These are phyloP conservation scores for Eremobia ochroleuca DNA, from an alignment of 2,888 invertebrate genomes.

Conservation along the genomic window DNA sequence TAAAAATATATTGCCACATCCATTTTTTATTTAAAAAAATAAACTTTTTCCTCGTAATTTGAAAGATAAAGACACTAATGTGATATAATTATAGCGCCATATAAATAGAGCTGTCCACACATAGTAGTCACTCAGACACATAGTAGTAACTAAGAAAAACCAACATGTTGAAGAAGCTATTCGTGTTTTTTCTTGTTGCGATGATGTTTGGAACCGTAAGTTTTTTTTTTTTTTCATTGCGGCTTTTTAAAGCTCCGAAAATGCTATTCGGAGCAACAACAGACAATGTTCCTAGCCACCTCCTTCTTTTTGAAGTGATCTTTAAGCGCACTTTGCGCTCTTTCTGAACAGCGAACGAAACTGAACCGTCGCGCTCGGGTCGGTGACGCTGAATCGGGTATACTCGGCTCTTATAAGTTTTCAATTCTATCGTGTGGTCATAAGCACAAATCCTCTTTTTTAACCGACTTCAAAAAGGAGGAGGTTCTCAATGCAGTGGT, in stretches of 20 bases:
- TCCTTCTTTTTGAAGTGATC: too few species aligned
- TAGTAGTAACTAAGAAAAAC: neutral
- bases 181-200: constrained; percentile 63
- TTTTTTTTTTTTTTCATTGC: constrained; percentile 13
- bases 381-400: too few species aligned
- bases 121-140: neutral
- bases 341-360: too few species aligned
- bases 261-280: neutral
- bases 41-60: neutral
- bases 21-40: neutral
- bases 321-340: too few species aligned
- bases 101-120: constrained; percentile 7
- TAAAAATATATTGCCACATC: neutral
- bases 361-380: too few species aligned
- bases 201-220: constrained; percentile 71
- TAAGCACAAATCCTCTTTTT: too few species aligned
- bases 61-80: neutral
- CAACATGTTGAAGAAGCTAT: constrained; percentile 67
- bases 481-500: too few species aligned
- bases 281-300: too few species aligned
- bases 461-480: too few species aligned
- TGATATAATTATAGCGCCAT: neutral
- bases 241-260: neutral
- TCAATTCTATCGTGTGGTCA: too few species aligned
- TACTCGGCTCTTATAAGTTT: too few species aligned